A percentile compares a stretch with the other conserved stretches of the same genome.
phyloP scores from a whole-genome alignment of 2,797 vertebrate genomes.

The Setipinna tenuifilis region DNA sequence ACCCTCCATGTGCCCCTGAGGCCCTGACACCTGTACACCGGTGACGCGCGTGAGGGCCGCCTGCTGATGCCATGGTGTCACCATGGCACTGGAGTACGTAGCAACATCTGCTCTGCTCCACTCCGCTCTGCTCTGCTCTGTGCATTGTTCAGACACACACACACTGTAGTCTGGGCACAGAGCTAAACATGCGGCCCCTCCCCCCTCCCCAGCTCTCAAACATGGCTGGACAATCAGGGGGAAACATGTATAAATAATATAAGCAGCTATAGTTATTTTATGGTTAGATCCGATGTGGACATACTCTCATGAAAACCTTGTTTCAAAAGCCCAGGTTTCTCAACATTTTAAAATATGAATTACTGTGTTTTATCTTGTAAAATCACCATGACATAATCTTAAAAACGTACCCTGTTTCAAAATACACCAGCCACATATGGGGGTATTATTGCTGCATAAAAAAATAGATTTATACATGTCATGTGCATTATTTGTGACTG shows the following conservation, averaged over 20 bases:
- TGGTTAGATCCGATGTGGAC: not conserved
- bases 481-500: too few species aligned
- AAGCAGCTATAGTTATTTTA: not conserved
- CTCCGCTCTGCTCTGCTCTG: conserved; percentile 8
- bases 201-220: too few species aligned
- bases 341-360: not conserved
- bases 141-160: conserved; percentile 27
- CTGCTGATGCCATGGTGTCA: conserved; percentile 50
- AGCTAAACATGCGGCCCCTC: not conserved
- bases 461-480: too few species aligned
- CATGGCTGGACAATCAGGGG: too few species aligned
- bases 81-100: conserved; percentile 39
- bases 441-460: too few species aligned
- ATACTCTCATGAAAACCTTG: not conserved
- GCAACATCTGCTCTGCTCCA: conserved; percentile 25
- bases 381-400: not conserved
- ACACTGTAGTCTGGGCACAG: not conserved
- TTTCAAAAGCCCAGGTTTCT: not conserved
- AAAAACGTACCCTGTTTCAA: not conserved
- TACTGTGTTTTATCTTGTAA: not conserved
- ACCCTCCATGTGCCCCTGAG: conserved; percentile 6
- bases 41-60: conserved; percentile 23
- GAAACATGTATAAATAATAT: too few species aligned
- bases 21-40: not conserved
- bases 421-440: too few species aligned